These are phyloP conservation scores for Etheostoma cragini DNA, from an alignment of 2,113 vertebrate species.

Conservation along the genomic window DNA sequence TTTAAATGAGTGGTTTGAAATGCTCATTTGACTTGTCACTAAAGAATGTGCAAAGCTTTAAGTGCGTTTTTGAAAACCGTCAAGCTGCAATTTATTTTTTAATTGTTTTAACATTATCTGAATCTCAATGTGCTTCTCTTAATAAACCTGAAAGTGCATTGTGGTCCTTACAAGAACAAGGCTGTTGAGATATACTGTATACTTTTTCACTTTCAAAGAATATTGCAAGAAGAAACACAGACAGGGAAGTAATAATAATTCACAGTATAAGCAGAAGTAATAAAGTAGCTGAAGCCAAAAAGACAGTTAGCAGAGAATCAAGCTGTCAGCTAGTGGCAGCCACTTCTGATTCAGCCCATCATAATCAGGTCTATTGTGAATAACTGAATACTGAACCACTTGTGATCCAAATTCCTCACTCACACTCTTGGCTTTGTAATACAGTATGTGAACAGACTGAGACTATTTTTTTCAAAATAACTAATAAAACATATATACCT, in stretches of 20 bases:
- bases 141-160: background rate
- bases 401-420: slow-evolving; percentile 29
- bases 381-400: slow-evolving; percentile 50
- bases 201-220: background rate
- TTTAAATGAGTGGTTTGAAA: slow-evolving; percentile 30
- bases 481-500: too few species aligned
- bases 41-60: background rate
- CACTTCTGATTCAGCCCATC: slow-evolving; percentile 33
- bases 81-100: slow-evolving; percentile 13
- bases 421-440: slow-evolving; percentile 26
- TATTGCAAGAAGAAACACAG: background rate
- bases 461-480: too few species aligned
- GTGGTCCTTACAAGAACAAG: slow-evolving; percentile 7
- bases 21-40: slow-evolving; percentile 36
- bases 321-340: slow-evolving; percentile 35
- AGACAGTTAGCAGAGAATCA: slow-evolving; percentile 10
- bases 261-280: slow-evolving; percentile 4
- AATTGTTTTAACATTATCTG: slow-evolving; percentile 14
- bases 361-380: slow-evolving; percentile 55
- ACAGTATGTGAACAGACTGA: slow-evolving; percentile 24
- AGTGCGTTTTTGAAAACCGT: background rate
- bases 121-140: slow-evolving; percentile 1
- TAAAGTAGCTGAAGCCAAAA: background rate
- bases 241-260: background rate
- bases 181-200: background rate